phyloP scores from a whole-genome alignment of 2,797 vertebrate genomes.

The Phoxinus dragarum region DNA sequence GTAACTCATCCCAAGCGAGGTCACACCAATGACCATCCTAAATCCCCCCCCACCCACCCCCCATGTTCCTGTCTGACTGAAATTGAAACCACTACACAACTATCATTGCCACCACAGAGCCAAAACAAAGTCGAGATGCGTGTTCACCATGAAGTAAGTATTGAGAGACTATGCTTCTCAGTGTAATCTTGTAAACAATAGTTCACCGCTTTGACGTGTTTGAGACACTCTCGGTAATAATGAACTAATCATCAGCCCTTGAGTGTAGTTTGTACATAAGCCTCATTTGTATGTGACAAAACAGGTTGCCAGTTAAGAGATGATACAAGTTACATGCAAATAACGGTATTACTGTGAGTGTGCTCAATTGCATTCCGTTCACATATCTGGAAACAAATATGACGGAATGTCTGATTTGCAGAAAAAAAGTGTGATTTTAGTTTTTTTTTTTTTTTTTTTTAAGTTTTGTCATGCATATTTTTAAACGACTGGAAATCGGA shows the following conservation, averaged over 20 bases:
- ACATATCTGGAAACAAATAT: constrained; percentile 14
- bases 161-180: constrained; percentile 70
- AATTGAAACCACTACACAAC: constrained; percentile 64
- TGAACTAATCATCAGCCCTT: constrained; percentile 70
- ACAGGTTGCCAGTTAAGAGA: constrained; percentile 73
- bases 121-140: constrained; percentile 60
- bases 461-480: constrained; percentile 41
- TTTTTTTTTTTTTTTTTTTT: not conserved
- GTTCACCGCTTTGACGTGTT: constrained; percentile 56
- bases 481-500: constrained; percentile 20
- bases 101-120: constrained; percentile 65
- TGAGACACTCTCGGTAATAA: constrained; percentile 57
- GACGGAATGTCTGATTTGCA: not conserved
- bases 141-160: constrained; percentile 67
- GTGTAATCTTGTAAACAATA: constrained; percentile 70
- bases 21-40: constrained; percentile 69
- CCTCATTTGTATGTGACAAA: constrained; percentile 60
- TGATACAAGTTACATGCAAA: constrained; percentile 85
- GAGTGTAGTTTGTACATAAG: constrained; percentile 58
- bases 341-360: constrained; percentile 74
- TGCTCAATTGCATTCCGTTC: constrained; percentile 60
- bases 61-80: constrained; percentile 64
- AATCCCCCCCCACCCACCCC: constrained; percentile 57
- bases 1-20: constrained; percentile 73
- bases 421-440: not conserved